Percentiles rank a stretch among this genome's conserved stretches.
phyloP scores from a whole-genome alignment of 2,113 vertebrate species.

The Polypterus senegalus region DNA sequence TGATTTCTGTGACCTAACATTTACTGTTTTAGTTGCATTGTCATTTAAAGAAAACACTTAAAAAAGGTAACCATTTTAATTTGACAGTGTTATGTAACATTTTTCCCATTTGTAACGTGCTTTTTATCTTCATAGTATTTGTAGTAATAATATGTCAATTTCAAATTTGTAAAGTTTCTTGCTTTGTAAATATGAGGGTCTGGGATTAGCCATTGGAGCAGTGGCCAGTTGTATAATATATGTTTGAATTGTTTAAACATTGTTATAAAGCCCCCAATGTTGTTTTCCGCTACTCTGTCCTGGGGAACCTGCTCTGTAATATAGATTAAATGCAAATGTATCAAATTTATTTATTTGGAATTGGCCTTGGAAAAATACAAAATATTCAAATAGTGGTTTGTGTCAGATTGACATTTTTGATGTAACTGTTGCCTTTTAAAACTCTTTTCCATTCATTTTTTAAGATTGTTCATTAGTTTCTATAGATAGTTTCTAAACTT shows the following conservation, averaged over 20 bases:
- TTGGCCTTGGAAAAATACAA: slow-evolving; percentile 54
- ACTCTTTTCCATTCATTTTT: too few species aligned
- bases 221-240: slow-evolving; percentile 35
- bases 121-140: slow-evolving; percentile 19
- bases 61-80: slow-evolving; percentile 5
- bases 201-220: slow-evolving; percentile 29
- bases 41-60: slow-evolving; percentile 3
- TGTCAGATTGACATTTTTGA: too few species aligned
- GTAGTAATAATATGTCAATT: slow-evolving; percentile 14
- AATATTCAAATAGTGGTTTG: slow-evolving; percentile 28
- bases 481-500: too few species aligned
- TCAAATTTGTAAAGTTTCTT: slow-evolving; percentile 18
- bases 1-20: not conserved
- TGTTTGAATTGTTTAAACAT: slow-evolving; percentile 36
- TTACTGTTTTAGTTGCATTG: not conserved
- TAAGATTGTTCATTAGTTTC: too few species aligned
- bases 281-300: slow-evolving; percentile 17
- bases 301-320: slow-evolving; percentile 33
- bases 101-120: slow-evolving; percentile 2
- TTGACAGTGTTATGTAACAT: slow-evolving; percentile 8
- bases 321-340: slow-evolving; percentile 43
- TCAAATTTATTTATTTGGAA: slow-evolving; percentile 63
- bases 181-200: slow-evolving; percentile 23
- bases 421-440: too few species aligned
- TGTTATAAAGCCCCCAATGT: slow-evolving; percentile 3